Percentiles rank a stretch among this genome's conserved stretches.
Conservation (phyloP, 1,140 invertebrate species). For the Ectropis grisescens region DNA sequence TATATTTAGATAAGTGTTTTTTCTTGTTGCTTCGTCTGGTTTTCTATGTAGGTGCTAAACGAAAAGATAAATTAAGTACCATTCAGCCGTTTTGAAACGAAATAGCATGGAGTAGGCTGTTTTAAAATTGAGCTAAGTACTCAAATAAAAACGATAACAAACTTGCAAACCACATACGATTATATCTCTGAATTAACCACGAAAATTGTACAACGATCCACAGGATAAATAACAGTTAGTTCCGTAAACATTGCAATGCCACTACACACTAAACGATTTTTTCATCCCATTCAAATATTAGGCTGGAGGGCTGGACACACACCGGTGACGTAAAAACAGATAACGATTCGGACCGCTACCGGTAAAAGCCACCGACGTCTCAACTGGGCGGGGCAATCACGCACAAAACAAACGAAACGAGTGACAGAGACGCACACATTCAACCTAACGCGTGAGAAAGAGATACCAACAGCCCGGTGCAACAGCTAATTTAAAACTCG, state of each 20-base stretch:
- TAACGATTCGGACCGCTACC: conserved; percentile 55
- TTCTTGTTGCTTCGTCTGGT: not conserved
- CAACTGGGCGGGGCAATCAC: conserved; percentile 55
- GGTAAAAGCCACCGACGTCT: conserved; percentile 51
- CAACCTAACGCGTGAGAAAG: conserved; percentile 10
- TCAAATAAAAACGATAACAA: too few relatives aligned
- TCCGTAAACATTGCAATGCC: conserved; percentile 4
- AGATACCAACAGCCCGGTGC: conserved; percentile 35
- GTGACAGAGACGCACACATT: conserved; percentile 32
- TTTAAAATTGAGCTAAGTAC: too few relatives aligned
- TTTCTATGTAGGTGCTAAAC: too few relatives aligned
- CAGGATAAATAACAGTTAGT: too few relatives aligned
- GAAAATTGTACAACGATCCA: too few relatives aligned
- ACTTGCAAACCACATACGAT: too few relatives aligned
- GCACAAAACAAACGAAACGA: conserved; percentile 60
- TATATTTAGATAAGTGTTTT: conserved; percentile 6
- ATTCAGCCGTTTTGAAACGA: too few relatives aligned
- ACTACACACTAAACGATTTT: conserved; percentile 45
- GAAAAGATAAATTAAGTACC: too few relatives aligned
- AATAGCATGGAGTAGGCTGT: too few relatives aligned
- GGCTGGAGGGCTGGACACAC: conserved; percentile 53
- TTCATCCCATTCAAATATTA: conserved; percentile 56
- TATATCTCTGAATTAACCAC: too few relatives aligned
- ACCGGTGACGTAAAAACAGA: conserved; percentile 44
- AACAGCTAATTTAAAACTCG: conserved; percentile 58